Percentiles rank a stretch among this genome's conserved stretches.
phyloP scores from a whole-genome alignment of 2,888 invertebrate genomes.

The Chouioia cunea region DNA sequence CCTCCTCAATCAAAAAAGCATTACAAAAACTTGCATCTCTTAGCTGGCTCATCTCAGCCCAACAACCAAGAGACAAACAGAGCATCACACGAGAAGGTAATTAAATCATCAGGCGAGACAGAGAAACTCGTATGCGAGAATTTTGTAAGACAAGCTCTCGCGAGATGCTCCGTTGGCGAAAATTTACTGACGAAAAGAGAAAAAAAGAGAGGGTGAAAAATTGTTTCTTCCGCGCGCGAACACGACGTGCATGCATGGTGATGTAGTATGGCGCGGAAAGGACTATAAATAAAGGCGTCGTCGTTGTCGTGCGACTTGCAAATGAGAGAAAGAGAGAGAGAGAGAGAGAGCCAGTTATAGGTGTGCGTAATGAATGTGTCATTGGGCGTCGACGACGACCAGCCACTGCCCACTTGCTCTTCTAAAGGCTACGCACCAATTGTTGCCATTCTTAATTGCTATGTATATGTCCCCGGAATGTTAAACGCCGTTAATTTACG shows the following conservation, averaged over 20 bases:
- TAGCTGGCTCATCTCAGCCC: no score
- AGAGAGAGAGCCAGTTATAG: conserved; percentile 17
- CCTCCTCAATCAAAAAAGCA: neutral
- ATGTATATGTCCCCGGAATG: no score
- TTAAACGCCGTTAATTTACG: no score
- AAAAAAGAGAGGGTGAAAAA: conserved; percentile 29
- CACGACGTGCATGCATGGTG: conserved; percentile 9
- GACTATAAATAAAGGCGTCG: conserved; percentile 35
- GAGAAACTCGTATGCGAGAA: neutral
- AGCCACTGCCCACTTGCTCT: neutral
- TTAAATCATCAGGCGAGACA: conserved; percentile 28
- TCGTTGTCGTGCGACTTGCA: conserved; percentile 5
- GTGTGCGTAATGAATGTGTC: conserved; percentile 32
- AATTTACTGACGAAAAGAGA: conserved; percentile 23
- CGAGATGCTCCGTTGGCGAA: conserved; percentile 23
- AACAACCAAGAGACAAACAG: neutral
- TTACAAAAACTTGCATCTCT: neutral
- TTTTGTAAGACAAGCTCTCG: conserved; percentile 35
- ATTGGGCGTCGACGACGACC: neutral
- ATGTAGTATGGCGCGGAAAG: conserved; percentile 29
- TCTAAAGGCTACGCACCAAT: no score
- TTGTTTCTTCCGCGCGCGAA: conserved; percentile 22
- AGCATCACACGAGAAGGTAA: conserved; percentile 3
- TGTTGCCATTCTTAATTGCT: no score
- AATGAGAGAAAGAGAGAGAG: no score